phyloP scores from a whole-genome alignment of 2,113 vertebrate genomes.

The Cnemophilus loriae region DNA sequence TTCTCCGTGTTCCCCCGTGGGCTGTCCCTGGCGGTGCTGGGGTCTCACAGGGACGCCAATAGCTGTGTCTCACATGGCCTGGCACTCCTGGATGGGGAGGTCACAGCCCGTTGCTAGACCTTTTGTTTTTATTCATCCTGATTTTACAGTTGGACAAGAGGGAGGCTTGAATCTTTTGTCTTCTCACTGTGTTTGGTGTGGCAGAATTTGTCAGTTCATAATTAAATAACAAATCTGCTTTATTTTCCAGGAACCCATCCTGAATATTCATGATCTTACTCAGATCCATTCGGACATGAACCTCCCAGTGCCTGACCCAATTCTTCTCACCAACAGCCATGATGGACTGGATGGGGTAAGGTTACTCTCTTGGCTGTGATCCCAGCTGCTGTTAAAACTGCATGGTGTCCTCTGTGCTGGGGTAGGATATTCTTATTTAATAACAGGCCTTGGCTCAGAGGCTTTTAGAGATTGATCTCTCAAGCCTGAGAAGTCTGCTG shows the following conservation, averaged over 20 bases:
- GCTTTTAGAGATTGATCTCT: not conserved
- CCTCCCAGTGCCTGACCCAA: slow-evolving; percentile 94
- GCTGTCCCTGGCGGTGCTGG: not conserved
- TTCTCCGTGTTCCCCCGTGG: not conserved
- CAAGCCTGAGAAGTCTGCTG: not conserved
- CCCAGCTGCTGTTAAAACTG: not conserved
- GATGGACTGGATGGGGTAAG: slow-evolving; percentile 92
- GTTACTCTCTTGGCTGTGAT: slow-evolving; percentile 1
- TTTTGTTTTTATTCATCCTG: not conserved
- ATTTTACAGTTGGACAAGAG: not conserved
- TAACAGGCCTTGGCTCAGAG: not conserved
- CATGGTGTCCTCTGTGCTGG: not conserved
- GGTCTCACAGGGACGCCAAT: not conserved
- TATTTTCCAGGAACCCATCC: slow-evolving; percentile 84
- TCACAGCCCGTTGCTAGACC: not conserved
- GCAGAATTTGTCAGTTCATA: not conserved
- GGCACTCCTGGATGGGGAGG: not conserved
- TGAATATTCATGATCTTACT: slow-evolving; percentile 93
- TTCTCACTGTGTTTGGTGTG: not conserved
- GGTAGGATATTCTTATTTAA: not conserved
- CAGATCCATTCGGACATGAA: slow-evolving; percentile 98
- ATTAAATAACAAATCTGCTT: not conserved
- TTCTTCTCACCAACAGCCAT: slow-evolving; percentile 92
- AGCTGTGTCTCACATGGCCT: not conserved
- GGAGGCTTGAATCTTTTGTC: not conserved